These are phyloP conservation scores for Tribolium castaneum DNA, from an alignment of 1,140 invertebrate genomes.

Conservation along the genomic window DNA sequence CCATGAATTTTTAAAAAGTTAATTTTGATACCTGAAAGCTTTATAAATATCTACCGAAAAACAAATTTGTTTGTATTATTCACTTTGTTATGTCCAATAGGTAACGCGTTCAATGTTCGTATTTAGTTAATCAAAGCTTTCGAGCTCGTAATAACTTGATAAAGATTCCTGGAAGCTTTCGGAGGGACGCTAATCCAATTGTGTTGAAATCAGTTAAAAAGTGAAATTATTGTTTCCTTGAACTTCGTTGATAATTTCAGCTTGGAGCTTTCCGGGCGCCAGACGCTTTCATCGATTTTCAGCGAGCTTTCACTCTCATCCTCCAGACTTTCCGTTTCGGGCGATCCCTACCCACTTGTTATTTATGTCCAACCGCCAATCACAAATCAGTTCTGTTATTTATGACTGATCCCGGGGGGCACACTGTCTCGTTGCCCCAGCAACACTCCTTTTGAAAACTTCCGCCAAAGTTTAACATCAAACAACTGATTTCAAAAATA, in stretches of 20 bases:
- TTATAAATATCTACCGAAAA: no score
- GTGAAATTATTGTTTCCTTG: slow-evolving; percentile 41
- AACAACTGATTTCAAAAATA: not conserved
- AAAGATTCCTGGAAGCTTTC: not conserved
- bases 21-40: no score
- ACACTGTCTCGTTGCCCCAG: slow-evolving; percentile 31
- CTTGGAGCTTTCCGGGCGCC: slow-evolving; percentile 43
- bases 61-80: no score
- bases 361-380: slow-evolving; percentile 37
- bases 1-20: no score
- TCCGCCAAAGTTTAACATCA: slow-evolving; percentile 23
- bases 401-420: slow-evolving; percentile 35
- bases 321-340: slow-evolving; percentile 25
- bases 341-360: slow-evolving; percentile 30
- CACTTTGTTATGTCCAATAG: no score
- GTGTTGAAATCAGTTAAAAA: slow-evolving; percentile 1
- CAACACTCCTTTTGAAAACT: slow-evolving; percentile 28
- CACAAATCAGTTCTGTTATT: slow-evolving; percentile 39
- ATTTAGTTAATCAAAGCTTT: no score
- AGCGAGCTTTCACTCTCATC: slow-evolving; percentile 32
- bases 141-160: not conserved
- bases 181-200: not conserved
- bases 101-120: no score
- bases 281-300: slow-evolving; percentile 46
- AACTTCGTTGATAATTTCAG: slow-evolving; percentile 38